Evolutionary conservation across 2,113 vertebrate species (phyloP), one percentile per base, ranked within the genome.

Genomic region (Rhizomys pruinosus): DNA sequence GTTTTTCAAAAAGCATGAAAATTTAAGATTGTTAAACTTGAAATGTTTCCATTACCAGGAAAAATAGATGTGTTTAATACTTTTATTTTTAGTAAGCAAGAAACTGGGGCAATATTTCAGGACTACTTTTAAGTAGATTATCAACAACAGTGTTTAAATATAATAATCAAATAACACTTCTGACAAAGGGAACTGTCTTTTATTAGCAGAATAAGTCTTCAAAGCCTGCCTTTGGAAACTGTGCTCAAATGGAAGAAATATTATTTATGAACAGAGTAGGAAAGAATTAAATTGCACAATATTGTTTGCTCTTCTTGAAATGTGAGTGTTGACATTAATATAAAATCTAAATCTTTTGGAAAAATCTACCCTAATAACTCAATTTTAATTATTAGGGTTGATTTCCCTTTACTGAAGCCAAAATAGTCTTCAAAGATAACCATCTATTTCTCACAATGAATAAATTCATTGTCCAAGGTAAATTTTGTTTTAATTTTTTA

Each of bases 281-380:
- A 95, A 92, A 89, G 55, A 95, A 94, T 34, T 79, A 55, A 86
- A 87, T 96, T 96, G 44, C 87, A 84, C 76, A 96, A 96, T 84
- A 27, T 61, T 78, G 34, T 73, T 69, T 69, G 84, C 16, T 25
- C 20, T 84, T 92, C 73, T 87, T 85, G 34, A 79, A 79, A 88
- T 76, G 4, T 71, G 9, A 61, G 17, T 89, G 37, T 80, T 95
- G 94, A 93, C 93, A 66, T 89, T 86, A 96, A 69, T 91, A 82
- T 77, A 86, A 95, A 84, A 39, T 91, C 19, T 74, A 89, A 86
- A 91, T 80, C 27, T 79, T 86, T 74, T 88, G 59, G 68, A 92
- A 64, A 66, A 79, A 89, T 84, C 25, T 64, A 32, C 37, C 71
- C 16, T 27, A 73, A 87, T 87, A 74, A 90, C 34, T 90, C 77